Conservation (phyloP, 53 echinoderm and acorn worm species). For the Crossaster papposus region DNA sequence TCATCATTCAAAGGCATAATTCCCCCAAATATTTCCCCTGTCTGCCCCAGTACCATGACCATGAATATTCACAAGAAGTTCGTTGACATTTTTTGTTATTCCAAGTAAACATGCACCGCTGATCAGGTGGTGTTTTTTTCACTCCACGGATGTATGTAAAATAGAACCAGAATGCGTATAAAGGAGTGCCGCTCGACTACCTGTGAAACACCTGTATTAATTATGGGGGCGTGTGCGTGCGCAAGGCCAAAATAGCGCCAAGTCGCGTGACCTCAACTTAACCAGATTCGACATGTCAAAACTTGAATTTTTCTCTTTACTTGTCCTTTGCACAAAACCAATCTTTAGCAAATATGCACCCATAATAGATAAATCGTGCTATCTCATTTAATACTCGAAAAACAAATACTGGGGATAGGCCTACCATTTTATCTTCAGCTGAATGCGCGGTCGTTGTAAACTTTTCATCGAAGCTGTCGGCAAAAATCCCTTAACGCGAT, state of each 20-base stretch:
- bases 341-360: background rate
- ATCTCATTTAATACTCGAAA: background rate
- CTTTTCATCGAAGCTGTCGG: background rate
- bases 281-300: background rate
- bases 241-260: background rate
- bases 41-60: too few species aligned
- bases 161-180: background rate
- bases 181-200: background rate
- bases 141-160: background rate
- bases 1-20: too few species aligned
- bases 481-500: background rate
- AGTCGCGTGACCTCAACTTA: background rate
- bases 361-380: background rate
- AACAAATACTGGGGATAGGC: background rate
- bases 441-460: too few species aligned
- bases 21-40: too few species aligned
- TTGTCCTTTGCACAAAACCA: background rate
- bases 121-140: background rate
- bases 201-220: background rate
- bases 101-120: background rate
- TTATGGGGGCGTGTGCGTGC: background rate
- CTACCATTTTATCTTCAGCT: background rate
- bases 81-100: background rate
- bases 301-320: background rate
- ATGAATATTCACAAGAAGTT: conserved; percentile 53